phyloP scores from a whole-genome alignment of 2,797 vertebrate genomes.

The Falco peregrinus region DNA sequence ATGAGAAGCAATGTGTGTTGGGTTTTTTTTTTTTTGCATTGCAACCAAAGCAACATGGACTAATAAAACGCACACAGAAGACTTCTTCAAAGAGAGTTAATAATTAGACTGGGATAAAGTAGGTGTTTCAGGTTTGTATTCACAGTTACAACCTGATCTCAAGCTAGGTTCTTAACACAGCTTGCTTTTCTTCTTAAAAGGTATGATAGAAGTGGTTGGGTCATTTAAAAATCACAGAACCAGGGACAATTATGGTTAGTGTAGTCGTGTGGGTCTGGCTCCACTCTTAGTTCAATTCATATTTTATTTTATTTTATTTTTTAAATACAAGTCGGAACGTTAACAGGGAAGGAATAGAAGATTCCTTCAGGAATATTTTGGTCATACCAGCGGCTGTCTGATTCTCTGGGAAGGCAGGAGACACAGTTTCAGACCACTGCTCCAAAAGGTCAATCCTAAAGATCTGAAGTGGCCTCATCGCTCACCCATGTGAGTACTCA shows the following conservation, averaged over 20 bases:
- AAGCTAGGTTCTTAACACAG: neutral
- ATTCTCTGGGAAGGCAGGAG: neutral
- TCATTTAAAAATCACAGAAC: neutral
- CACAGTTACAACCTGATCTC: neutral
- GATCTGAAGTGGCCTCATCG: neutral
- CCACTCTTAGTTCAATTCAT: neutral
- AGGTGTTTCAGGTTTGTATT: neutral
- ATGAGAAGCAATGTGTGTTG: neutral
- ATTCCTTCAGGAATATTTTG: neutral
- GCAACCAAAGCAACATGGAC: neutral
- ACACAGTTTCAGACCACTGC: neutral
- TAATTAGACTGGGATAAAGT: neutral
- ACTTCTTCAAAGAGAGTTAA: neutral
- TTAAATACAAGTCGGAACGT: neutral
- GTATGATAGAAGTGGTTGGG: neutral
- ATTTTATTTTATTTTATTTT: neutral
- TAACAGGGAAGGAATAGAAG: neutral
- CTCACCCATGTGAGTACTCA: rapidly evolving
- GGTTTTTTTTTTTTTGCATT: neutral
- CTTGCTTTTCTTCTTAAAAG: neutral
- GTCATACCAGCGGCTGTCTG: neutral
- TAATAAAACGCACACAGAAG: neutral
- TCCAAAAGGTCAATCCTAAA: neutral
- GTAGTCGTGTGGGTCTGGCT: neutral
- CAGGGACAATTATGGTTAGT: rapidly evolving